Evolutionary conservation across 1,140 invertebrate species (phyloP).

Genomic region (Proctacanthus coquilletti): DNA sequence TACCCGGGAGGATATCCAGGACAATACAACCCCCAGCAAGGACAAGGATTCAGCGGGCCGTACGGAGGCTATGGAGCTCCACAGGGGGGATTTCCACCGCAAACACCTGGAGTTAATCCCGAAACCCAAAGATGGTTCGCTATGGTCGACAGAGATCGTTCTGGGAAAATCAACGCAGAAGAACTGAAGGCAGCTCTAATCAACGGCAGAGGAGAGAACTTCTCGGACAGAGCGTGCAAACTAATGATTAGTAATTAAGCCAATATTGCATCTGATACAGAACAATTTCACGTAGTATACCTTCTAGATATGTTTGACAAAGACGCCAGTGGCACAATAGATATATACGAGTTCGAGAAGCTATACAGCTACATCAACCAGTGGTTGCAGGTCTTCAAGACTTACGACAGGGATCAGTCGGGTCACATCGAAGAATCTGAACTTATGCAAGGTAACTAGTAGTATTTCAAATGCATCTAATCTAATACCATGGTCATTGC

Average conservation of each 20-base stretch:
- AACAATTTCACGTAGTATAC: background rate
- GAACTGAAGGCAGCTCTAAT: slow-evolving; percentile 72
- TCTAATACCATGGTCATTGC: slow-evolving; percentile 10
- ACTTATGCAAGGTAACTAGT: slow-evolving; percentile 46
- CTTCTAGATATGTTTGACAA: slow-evolving; percentile 71
- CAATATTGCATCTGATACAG: background rate
- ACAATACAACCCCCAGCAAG: slow-evolving; percentile 21
- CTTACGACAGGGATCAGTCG: slow-evolving; percentile 67
- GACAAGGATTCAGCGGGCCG: slow-evolving; percentile 6
- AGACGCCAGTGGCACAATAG: slow-evolving; percentile 72
- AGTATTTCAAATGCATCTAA: background rate
- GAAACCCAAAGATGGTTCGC: slow-evolving; percentile 67
- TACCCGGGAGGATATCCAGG: slow-evolving; percentile 6
- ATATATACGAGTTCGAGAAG: slow-evolving; percentile 70
- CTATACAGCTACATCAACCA: slow-evolving; percentile 81
- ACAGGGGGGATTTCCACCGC: slow-evolving; percentile 26
- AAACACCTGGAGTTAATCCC: slow-evolving; percentile 32
- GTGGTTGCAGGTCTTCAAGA: slow-evolving; percentile 68
- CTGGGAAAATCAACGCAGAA: slow-evolving; percentile 59
- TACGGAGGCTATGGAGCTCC: slow-evolving; percentile 15
- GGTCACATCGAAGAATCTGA: slow-evolving; percentile 70
- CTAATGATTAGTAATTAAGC: slow-evolving; percentile 69
- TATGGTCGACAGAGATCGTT: slow-evolving; percentile 65
- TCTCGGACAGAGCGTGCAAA: slow-evolving; percentile 68
- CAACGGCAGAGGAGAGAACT: slow-evolving; percentile 73